Evolutionary conservation across 1,140 invertebrate species (phyloP).

Genomic region (Drosophila quadrilineata): DNA sequence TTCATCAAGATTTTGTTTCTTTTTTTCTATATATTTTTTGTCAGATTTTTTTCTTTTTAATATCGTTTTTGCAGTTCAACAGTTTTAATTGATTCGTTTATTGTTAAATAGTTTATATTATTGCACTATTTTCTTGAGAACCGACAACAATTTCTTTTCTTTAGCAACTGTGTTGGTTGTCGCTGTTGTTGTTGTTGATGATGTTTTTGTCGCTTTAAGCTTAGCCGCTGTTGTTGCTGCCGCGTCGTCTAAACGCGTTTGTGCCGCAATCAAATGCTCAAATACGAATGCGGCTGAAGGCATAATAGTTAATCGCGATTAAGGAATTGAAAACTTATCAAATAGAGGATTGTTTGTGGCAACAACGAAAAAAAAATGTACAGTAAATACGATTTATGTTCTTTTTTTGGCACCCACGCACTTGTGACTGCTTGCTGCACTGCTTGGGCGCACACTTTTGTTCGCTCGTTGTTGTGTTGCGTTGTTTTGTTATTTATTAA

Average conservation of each 20-base stretch:
- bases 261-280: conserved; percentile 76
- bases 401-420: conserved; percentile 27
- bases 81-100: too few species aligned
- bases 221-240: conserved; percentile 18
- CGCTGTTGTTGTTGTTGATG: conserved; percentile 8
- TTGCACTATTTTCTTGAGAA: conserved; percentile 67
- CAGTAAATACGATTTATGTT: background rate
- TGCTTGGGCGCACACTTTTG: conserved; percentile 23
- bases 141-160: conserved; percentile 53
- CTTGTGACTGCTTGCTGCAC: conserved; percentile 28
- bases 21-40: too few species aligned
- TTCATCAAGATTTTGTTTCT: too few species aligned
- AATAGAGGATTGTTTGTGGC: background rate
- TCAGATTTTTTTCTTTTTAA: conserved; percentile 2
- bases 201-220: conserved; percentile 6
- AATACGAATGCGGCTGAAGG: conserved; percentile 71
- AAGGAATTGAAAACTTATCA: background rate
- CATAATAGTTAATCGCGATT: conserved; percentile 48
- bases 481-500: too few species aligned
- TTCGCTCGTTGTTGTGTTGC: background rate
- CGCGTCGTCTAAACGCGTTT: conserved; percentile 62
- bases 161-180: conserved; percentile 26
- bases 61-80: background rate
- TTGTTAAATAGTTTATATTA: too few species aligned
- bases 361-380: too few species aligned